Evolutionary conservation across 2,113 vertebrate species (phyloP), one percentile per base, ranked within the genome.

Genomic region (Neoarius graeffei): DNA sequence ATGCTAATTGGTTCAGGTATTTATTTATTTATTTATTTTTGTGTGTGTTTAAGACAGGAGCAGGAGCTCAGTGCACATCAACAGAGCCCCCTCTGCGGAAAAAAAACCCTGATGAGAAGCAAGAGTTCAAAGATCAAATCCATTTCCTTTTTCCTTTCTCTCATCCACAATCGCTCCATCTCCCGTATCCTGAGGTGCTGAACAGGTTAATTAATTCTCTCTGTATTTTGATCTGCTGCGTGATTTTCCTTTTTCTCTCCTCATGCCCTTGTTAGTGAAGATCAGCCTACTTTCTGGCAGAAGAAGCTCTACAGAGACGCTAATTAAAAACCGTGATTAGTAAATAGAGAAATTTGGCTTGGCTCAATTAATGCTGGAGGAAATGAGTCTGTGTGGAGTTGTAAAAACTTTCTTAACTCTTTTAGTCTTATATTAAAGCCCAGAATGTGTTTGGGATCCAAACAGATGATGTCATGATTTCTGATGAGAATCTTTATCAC

Each of bases 1-100:
- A 30, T 5, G 25, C 84, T 89, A 89, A 91, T 90, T 88, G 76
- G 56, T 83, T 74, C 67, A 30, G 64, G 83, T 66, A 84, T 87
- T 86, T 74, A 25, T 27, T 4, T 11, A 25, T 79, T 50, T 57
- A 52, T 76, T 14, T 35, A 14, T 50, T 6, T 50, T 17, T 52
- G 74, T 77, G 48, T 79, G 77, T 80, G 25, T 80, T 19, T 35
- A 11, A 30, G 77, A 8, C 7, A 27, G 64, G 85, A 84, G 87
- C 84, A 88, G 66, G 48, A 60, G 83, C n/a, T 80, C n/a, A 27
- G 14, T 2, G 9, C 25, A n/a, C 74, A n/a, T n/a, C 11, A 23
- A 7, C 73, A 11, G 50, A 77, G 11, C 10, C 11, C 20, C 79
- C 80, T 74, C 42, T 54, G 81, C 62, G 57, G 86, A 81, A 87